A percentile compares a stretch with the other conserved stretches of the same genome.
Conservation (phyloP, 2,888 invertebrate genomes). For the Apodemia zela region DNA sequence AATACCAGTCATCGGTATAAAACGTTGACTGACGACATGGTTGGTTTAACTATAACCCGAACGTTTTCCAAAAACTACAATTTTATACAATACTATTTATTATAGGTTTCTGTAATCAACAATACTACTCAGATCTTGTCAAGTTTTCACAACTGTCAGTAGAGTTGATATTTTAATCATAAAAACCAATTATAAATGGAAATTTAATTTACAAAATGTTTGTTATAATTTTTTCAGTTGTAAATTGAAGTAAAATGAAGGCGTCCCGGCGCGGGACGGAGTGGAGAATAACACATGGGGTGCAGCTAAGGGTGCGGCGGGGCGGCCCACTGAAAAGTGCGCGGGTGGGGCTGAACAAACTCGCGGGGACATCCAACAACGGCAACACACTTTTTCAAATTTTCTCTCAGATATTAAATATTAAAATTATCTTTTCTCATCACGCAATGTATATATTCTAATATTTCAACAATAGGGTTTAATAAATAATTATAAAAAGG, state of each 20-base stretch:
- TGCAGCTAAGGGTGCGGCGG: constrained; percentile 73
- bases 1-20: too few species aligned
- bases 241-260: constrained; percentile 80
- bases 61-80: too few species aligned
- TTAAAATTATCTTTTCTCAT: constrained; percentile 15
- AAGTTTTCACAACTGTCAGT: too few species aligned
- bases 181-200: constrained; percentile 37
- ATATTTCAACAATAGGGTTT: background rate
- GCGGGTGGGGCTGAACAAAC: constrained; percentile 81
- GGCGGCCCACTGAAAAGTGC: constrained; percentile 77
- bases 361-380: constrained; percentile 72
- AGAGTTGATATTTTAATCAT: constrained; percentile 18
- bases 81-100: too few species aligned
- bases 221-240: constrained; percentile 76
- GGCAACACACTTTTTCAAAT: constrained; percentile 40
- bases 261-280: constrained; percentile 70
- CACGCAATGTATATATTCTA: background rate
- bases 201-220: constrained; percentile 65
- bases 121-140: too few species aligned
- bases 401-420: constrained; percentile 33
- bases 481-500: background rate
- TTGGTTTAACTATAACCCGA: too few species aligned
- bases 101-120: too few species aligned
- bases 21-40: too few species aligned
- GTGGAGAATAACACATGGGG: constrained; percentile 65